Base-by-base conservation (phyloP, 1,140 invertebrate species). In the Radopholus similis region DNA sequence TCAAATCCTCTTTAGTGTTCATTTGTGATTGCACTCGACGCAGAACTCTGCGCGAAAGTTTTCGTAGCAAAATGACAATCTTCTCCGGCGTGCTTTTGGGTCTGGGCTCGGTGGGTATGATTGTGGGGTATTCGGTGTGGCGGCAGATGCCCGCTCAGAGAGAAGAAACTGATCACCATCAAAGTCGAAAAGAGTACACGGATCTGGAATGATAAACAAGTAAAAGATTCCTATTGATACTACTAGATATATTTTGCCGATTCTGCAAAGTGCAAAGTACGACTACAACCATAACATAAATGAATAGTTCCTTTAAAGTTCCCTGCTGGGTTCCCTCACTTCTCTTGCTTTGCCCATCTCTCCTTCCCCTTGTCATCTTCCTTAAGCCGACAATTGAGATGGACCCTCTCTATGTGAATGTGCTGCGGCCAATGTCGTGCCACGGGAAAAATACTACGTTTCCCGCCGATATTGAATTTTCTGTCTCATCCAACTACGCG, bases 51-150 rank as follows among this genome's bases (percentile, higher is more conserved):
- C 38, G 54, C 23, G 65, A 67, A 67, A 67, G 65, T 35, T 67
- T 67, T 8, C 65, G 59, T 18, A 59, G 37, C 26, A 34, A 56
- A 62, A 67, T 67, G 65, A 67, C 65, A 28, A 62, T 67, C 13
- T 60, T 62, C 49, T 67, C 65, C 6, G 65, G 65, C 34, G 37
- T 67, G 57, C 38, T 67, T 13, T 35, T 67, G 28, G 65, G 65
- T 4, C 26, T 67, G 21, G 54, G 53, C 28, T 67, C 65, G 21
- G 23, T 67, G 3, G 40, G 55, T 21, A 67, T 58, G 13, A 42
- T 67, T 15, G 59, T 67, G 51, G 65, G 56, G 2, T 59, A 67
- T 62, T 32, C 28, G 15, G 21, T 62, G 40, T 62, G 58, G 58
- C 40, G 30, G 47, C 47, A 51, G 44, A 49, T 18, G 58, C 34